Conservation (phyloP, 2,113 vertebrate genomes). For the Orcinus orca region DNA sequence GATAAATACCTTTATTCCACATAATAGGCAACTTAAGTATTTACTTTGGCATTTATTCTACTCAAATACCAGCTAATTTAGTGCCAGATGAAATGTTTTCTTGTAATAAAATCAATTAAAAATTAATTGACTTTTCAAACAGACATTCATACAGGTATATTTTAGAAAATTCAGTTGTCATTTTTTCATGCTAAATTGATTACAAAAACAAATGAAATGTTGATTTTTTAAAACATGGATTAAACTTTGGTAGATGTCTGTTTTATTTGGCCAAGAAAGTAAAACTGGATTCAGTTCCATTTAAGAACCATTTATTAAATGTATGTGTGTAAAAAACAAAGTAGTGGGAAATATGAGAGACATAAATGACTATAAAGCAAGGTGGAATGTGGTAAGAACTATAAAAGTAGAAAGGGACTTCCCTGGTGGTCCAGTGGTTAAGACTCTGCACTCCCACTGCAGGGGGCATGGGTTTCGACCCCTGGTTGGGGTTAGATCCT, state of each 20-base stretch:
- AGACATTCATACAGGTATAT: background rate
- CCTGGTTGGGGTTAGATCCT: no score
- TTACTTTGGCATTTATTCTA: background rate
- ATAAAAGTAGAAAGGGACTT: no score
- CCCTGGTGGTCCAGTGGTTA: no score
- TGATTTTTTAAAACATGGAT: background rate
- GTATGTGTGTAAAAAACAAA: background rate
- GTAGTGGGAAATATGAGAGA: background rate
- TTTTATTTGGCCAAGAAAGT: background rate
- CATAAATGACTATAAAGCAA: background rate
- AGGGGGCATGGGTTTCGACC: no score
- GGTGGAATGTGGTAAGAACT: background rate
- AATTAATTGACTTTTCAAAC: background rate
- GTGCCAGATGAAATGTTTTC: background rate
- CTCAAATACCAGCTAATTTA: conserved; percentile 2
- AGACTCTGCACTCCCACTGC: no score
- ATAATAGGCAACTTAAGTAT: background rate
- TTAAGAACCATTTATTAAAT: background rate
- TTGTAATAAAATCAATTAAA: background rate
- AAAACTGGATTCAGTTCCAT: background rate
- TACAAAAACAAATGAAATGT: background rate
- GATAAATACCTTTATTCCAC: background rate
- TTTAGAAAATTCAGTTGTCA: background rate
- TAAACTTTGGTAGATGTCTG: background rate
- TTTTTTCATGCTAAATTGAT: background rate